phyloP scores from a whole-genome alignment of 2,888 invertebrate species.

The Odiellus spinosus region DNA sequence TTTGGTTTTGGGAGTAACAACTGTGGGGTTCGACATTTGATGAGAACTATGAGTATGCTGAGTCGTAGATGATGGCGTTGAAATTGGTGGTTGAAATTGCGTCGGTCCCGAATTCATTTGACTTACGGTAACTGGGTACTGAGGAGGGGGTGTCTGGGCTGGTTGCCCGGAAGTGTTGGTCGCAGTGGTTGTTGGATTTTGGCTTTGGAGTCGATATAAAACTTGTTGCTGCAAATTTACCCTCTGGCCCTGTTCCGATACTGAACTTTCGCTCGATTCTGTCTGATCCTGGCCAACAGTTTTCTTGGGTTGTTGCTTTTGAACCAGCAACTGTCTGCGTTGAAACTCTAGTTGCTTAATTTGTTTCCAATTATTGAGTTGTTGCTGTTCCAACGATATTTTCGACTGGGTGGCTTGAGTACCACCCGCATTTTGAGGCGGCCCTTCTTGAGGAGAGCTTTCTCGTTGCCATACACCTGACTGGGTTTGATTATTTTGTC shows the following conservation, averaged over 20 bases:
- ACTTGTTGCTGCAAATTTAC: too few species aligned
- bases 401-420: neutral
- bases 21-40: too few species aligned
- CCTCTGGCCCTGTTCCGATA: too few species aligned
- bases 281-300: constrained; percentile 2
- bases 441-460: constrained; percentile 1
- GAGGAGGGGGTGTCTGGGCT: neutral
- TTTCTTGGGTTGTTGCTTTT: constrained; percentile 35
- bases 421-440: neutral
- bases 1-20: constrained; percentile 56
- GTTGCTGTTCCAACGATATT: neutral
- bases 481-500: neutral
- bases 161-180: neutral
- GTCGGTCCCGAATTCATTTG: neutral
- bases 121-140: neutral
- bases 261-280: neutral
- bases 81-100: constrained; percentile 1
- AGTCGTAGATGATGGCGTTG: constrained; percentile 9
- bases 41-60: neutral
- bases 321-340: constrained; percentile 36
- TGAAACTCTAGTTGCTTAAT: constrained; percentile 31
- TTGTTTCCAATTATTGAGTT: constrained; percentile 25
- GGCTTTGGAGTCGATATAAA: neutral
- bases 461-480: constrained; percentile 4
- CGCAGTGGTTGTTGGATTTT: constrained; percentile 4